Percentiles rank a stretch among this genome's conserved stretches.
Evolutionary conservation across 2,113 vertebrate genomes (phyloP).

Genomic region (Ceyx melanurus): DNA sequence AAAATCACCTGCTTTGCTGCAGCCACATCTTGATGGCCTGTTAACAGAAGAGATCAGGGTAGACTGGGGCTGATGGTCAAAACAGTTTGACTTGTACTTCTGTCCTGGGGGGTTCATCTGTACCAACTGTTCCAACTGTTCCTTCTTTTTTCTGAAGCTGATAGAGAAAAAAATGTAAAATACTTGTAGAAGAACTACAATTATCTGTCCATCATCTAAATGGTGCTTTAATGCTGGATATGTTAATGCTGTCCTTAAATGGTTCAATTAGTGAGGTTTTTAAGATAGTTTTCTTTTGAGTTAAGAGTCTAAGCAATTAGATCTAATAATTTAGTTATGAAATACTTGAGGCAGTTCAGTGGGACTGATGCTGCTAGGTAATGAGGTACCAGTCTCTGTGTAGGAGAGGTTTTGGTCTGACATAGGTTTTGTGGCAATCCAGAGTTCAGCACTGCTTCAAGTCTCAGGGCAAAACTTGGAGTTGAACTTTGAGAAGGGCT

Average conservation of each 20-base stretch:
- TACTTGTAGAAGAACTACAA: not conserved
- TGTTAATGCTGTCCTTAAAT: slow-evolving; percentile 27
- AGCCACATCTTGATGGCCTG: not conserved
- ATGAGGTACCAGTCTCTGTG: not conserved
- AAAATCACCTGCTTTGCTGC: not conserved
- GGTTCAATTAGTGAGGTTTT: not conserved
- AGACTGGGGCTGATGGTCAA: not conserved
- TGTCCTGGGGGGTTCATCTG: not conserved
- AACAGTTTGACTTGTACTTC: not conserved
- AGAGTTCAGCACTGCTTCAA: not conserved
- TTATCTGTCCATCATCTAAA: slow-evolving; percentile 22
- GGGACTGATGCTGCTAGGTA: not conserved
- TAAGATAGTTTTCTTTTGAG: not conserved
- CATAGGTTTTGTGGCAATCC: fast-evolving
- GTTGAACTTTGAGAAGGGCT: not conserved
- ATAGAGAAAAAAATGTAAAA: not conserved
- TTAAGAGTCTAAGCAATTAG: slow-evolving; percentile 10
- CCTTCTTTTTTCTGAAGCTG: not conserved
- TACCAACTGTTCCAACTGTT: not conserved
- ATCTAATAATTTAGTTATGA: not conserved
- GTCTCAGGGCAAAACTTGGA: not conserved
- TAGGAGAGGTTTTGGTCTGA: not conserved
- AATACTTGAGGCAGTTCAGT: not conserved
- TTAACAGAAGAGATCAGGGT: not conserved
- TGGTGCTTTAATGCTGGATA: not conserved